A percentile compares a stretch with the other conserved stretches of the same genome.
phyloP scores from a whole-genome alignment of 2,888 invertebrate genomes.

The Rhorus exstirpatorius region DNA sequence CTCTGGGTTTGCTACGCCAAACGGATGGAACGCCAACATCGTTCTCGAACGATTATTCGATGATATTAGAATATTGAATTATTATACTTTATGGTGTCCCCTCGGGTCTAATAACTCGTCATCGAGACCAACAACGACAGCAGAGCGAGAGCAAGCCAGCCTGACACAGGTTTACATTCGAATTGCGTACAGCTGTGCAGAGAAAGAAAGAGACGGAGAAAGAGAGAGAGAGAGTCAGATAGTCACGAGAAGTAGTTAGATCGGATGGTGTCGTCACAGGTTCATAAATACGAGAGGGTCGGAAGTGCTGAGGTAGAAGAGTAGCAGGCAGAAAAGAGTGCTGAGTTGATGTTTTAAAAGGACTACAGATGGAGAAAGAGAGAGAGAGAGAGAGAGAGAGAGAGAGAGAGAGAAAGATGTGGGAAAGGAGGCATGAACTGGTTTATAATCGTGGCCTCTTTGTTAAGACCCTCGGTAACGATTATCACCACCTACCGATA shows the following conservation, averaged over 20 bases:
- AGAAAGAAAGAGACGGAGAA: background rate
- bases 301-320: constrained; percentile 60
- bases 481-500: constrained; percentile 70
- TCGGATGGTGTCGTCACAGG: constrained; percentile 60
- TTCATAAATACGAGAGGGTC: constrained; percentile 66
- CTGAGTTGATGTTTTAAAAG: constrained; percentile 73
- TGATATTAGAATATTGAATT: constrained; percentile 62
- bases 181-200: constrained; percentile 8
- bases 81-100: constrained; percentile 51
- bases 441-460: constrained; percentile 69
- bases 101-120: constrained; percentile 54
- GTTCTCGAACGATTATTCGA: constrained; percentile 46
- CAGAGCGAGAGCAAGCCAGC: constrained; percentile 31
- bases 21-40: constrained; percentile 38
- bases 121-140: constrained; percentile 47
- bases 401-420: constrained; percentile 55
- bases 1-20: constrained; percentile 28
- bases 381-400: constrained; percentile 40
- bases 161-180: constrained; percentile 15
- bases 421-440: constrained; percentile 68
- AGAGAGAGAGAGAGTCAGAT: constrained; percentile 32
- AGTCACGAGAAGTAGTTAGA: constrained; percentile 61
- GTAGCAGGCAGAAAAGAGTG: constrained; percentile 41
- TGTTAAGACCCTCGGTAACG: constrained; percentile 70
- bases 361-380: constrained; percentile 64